These are phyloP conservation scores for Octonoba sinensis DNA, from an alignment of 2,888 invertebrate species.

Conservation along the genomic window DNA sequence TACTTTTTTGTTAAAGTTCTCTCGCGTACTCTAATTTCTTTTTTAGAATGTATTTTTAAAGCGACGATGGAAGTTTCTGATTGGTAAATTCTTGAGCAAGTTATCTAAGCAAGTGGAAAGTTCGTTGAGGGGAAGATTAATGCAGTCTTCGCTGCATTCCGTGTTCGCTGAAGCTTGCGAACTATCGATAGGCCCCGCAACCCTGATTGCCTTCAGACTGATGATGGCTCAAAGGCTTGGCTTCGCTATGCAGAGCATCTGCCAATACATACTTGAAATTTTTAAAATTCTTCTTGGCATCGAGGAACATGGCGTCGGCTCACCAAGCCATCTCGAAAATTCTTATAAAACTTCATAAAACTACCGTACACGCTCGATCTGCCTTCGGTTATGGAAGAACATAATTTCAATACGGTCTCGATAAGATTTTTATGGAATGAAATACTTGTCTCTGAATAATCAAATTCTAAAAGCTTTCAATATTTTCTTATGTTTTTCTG, in stretches of 20 bases:
- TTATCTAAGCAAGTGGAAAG: conserved; percentile 60
- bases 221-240: conserved; percentile 40
- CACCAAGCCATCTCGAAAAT: conserved; percentile 1
- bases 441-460: too few species aligned
- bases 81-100: conserved; percentile 64
- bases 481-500: too few species aligned
- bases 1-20: conserved; percentile 20
- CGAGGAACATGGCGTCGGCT: conserved; percentile 5
- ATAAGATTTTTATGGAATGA: too few species aligned
- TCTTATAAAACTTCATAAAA: conserved; percentile 25
- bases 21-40: conserved; percentile 48
- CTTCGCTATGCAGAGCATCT: conserved; percentile 56
- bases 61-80: conserved; percentile 57
- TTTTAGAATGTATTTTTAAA: conserved; percentile 64
- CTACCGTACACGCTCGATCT: neutral
- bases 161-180: conserved; percentile 43
- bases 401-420: too few species aligned
- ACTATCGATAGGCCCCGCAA: conserved; percentile 47
- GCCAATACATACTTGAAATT: conserved; percentile 60
- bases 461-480: too few species aligned
- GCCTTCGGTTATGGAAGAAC: too few species aligned
- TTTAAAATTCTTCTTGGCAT: conserved; percentile 40
- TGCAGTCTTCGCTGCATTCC: conserved; percentile 53
- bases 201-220: conserved; percentile 60
- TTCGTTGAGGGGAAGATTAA: conserved; percentile 62